Base-by-base conservation (phyloP, 2,888 invertebrate genomes). In the Drosophila helvetica region DNA sequence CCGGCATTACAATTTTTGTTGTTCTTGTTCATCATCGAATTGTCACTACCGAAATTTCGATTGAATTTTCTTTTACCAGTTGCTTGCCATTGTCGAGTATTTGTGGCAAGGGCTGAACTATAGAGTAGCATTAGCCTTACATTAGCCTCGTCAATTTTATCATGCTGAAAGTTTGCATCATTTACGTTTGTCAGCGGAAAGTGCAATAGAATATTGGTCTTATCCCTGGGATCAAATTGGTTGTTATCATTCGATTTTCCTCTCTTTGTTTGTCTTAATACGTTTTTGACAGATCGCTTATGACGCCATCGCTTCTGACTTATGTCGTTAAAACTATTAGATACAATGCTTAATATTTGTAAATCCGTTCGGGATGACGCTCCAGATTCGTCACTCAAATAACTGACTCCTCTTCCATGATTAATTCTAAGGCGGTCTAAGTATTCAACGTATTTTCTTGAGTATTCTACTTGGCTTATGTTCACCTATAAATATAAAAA, bases 391-490 rank as follows among this genome's bases (percentile, higher is more conserved):
- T 47, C 46, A 9, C 19, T 56, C 1, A 51, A 55, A 18, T 50
- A 55, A 19, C 18, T 56, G 5, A 4, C 51, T 4, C 18, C 22
- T 12, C 30, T 47, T n/a, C 33, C 45, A 0, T 71, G 46, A 15
- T 69, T 66, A 25, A 17, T 71, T 48, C 89, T 91, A 17, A 92
- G 88, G 43, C 92, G 91, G 50, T 90, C 85, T 83, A 95, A 92
- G 91, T 94, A 95, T 90, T 93, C 93, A 76, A 92, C 91, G 92
- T 94, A 94, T 92, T 94, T 94, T 76, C 93, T 93, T 62, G 93
- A 93, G 91, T 94, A 95, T 89, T 95, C 95, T 74, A 93, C 91
- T 90, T 94, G 94, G 84, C 94, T 95, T 80, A 95, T 93, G 92
- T 95, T 95, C 82, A 94, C 94, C 95, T 95, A 92, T 47, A 91